phyloP scores from a whole-genome alignment of 1,140 invertebrate genomes.

The Bombus sibiricus region DNA sequence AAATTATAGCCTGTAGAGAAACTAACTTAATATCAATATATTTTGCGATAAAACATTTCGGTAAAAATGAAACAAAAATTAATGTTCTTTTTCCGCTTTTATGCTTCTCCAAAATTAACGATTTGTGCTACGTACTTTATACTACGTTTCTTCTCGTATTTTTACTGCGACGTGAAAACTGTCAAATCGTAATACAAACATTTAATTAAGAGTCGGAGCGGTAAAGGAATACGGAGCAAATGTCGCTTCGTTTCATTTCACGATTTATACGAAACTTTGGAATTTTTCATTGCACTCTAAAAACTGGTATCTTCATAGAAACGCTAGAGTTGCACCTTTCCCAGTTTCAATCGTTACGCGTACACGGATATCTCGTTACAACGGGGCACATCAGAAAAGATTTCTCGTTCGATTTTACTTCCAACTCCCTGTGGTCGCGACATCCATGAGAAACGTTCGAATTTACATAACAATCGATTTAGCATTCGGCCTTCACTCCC shows the following conservation, averaged over 20 bases:
- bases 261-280: not conserved
- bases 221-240: not conserved
- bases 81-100: too few relatives aligned
- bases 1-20: not conserved
- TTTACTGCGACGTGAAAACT: not conserved
- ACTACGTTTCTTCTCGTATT: not conserved
- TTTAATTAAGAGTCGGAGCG: not conserved
- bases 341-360: too few relatives aligned
- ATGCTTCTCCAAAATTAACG: too few relatives aligned
- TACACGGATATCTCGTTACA: not conserved
- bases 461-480: conserved; percentile 12
- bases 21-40: not conserved
- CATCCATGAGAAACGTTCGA: not conserved
- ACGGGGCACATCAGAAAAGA: not conserved
- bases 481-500: not conserved
- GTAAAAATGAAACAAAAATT: not conserved
- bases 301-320: not conserved
- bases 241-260: not conserved
- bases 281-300: not conserved
- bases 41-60: not conserved
- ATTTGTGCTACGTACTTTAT: too few relatives aligned
- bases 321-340: not conserved
- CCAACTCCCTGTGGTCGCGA: too few relatives aligned
- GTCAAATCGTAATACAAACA: not conserved
- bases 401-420: not conserved